Conservation (phyloP, 2,113 vertebrate genomes). For the Toxotes chatareus region DNA sequence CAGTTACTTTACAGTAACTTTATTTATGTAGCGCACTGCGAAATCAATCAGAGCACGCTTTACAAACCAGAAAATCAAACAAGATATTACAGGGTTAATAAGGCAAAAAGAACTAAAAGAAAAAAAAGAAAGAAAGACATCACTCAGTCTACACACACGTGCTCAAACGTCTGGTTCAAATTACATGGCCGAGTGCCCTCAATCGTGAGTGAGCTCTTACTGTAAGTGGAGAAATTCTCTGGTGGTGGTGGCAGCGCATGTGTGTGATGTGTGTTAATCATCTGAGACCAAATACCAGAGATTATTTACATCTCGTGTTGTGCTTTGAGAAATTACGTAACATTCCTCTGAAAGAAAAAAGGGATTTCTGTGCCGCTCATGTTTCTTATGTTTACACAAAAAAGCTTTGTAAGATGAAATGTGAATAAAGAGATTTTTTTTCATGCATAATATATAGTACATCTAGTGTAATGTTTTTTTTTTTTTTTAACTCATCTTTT, state of each 20-base stretch:
- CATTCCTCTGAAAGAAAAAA: slow-evolving; percentile 8
- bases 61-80: background rate
- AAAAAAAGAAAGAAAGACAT: background rate
- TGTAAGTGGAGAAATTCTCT: slow-evolving; percentile 31
- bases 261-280: slow-evolving; percentile 12
- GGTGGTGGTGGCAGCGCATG: background rate
- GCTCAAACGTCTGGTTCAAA: slow-evolving; percentile 14
- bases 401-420: slow-evolving; percentile 15
- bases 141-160: too few relatives aligned
- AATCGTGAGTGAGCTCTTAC: slow-evolving; percentile 18
- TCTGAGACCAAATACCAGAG: slow-evolving; percentile 7
- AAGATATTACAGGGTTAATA: background rate
- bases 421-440: slow-evolving; percentile 48
- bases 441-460: background rate
- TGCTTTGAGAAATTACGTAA: slow-evolving; percentile 6
- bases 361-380: slow-evolving; percentile 1
- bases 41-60: background rate
- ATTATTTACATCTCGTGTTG: slow-evolving; percentile 20
- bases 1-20: background rate
- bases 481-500: too few relatives aligned
- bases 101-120: background rate
- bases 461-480: too few relatives aligned
- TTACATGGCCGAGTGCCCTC: background rate
- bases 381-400: slow-evolving; percentile 9
- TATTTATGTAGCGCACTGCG: background rate